These are phyloP conservation scores for Laothoe populi DNA, from an alignment of 2,888 invertebrate species.

Conservation along the genomic window DNA sequence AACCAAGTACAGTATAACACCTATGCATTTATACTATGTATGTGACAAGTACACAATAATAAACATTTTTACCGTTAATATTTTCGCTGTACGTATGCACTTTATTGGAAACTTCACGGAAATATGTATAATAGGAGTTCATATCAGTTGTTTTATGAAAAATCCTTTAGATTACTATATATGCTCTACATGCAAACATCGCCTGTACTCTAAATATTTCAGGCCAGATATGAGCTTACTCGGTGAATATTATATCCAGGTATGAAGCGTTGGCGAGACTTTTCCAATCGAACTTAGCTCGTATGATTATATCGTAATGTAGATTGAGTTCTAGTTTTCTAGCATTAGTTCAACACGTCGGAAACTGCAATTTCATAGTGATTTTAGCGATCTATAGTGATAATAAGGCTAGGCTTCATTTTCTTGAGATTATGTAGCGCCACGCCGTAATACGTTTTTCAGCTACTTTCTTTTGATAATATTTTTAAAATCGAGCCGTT, in stretches of 20 bases:
- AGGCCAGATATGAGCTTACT: conserved; percentile 1
- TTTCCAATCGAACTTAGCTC: conserved; percentile 20
- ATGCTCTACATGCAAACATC: conserved; percentile 3
- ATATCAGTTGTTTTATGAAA: background rate
- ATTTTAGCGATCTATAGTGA: conserved; percentile 1
- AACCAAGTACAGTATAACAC: no score
- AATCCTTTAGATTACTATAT: conserved; percentile 5
- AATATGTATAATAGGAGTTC: background rate
- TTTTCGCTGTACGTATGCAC: no score
- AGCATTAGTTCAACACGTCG: background rate
- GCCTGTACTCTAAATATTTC: conserved; percentile 5
- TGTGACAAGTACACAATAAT: no score
- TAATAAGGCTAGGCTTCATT: conserved; percentile 4
- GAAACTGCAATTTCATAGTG: conserved; percentile 18
- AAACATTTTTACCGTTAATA: no score
- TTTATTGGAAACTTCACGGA: no score
- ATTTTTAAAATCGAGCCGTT: background rate
- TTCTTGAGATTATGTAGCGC: conserved; percentile 18
- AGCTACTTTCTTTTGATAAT: conserved; percentile 3
- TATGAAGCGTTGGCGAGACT: background rate
- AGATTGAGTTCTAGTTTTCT: conserved; percentile 11
- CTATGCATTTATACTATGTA: no score
- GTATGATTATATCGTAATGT: conserved; percentile 16
- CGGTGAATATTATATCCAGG: conserved; percentile 1
- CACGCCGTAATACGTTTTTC: background rate